Percentiles rank a stretch among this genome's conserved stretches.
phyloP scores from a whole-genome alignment of 2,888 invertebrate genomes.

The Tolmerus cingulatus region DNA sequence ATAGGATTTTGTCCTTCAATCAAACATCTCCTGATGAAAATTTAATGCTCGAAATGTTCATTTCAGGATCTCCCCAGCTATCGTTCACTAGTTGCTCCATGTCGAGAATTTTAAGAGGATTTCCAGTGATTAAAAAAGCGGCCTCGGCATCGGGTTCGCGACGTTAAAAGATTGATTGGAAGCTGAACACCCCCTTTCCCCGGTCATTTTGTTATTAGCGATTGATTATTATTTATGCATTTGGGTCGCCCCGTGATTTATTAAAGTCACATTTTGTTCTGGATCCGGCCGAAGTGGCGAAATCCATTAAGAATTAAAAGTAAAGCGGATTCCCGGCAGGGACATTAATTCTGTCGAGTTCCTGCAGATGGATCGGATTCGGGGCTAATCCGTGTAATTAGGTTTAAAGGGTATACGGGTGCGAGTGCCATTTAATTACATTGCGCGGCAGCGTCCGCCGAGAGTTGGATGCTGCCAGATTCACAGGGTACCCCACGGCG shows the following conservation, averaged over 20 bases:
- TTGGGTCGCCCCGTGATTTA: neutral
- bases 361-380: neutral
- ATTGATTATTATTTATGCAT: neutral
- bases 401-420: neutral
- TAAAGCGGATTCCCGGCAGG: neutral
- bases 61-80: neutral
- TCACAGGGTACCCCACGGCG: neutral
- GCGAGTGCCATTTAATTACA: neutral
- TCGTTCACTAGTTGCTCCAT: neutral
- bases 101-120: constrained; percentile 23
- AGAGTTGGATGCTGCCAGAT: neutral
- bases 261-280: neutral
- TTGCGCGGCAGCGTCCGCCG: neutral
- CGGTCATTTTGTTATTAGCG: neutral
- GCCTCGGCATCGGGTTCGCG: neutral
- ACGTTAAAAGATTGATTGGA: neutral
- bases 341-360: neutral
- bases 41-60: constrained; percentile 33
- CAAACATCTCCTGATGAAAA: constrained; percentile 45
- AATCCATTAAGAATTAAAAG: neutral
- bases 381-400: neutral
- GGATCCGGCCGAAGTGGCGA: neutral
- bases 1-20: constrained; percentile 44
- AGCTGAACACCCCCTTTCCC: neutral
- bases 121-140: neutral